phyloP scores from a whole-genome alignment of 2,888 invertebrate species.

The Gisinianus flammeolus region DNA sequence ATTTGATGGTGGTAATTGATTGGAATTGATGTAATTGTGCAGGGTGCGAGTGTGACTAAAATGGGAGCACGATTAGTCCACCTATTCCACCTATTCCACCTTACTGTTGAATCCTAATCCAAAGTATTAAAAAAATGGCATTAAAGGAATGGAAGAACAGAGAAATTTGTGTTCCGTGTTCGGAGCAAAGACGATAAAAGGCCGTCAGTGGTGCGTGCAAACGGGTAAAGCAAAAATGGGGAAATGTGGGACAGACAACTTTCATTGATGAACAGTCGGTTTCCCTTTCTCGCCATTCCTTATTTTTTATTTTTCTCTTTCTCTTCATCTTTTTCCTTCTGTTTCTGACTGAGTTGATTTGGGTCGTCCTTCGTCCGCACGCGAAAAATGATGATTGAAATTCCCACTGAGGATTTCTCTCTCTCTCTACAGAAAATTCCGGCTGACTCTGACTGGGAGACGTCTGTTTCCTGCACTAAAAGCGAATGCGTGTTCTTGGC shows the following conservation, averaged over 20 bases:
- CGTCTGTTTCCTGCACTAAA: neutral
- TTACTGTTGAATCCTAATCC: no score
- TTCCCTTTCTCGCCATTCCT: neutral
- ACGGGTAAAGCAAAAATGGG: no score
- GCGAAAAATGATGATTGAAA: constrained; percentile 5
- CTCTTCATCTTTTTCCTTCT: neutral
- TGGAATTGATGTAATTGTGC: no score
- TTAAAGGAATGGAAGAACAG: no score
- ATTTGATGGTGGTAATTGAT: neutral
- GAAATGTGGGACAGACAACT: no score
- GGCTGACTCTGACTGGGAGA: neutral
- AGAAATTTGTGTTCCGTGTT: no score
- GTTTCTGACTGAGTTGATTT: neutral
- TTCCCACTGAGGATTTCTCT: neutral
- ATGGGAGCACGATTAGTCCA: no score
- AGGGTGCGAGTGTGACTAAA: neutral
- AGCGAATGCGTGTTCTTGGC: neutral
- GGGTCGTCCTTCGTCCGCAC: neutral
- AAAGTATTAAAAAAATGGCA: no score
- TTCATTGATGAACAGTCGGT: neutral
- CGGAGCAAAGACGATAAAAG: no score
- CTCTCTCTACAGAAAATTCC: neutral
- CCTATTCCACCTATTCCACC: no score
- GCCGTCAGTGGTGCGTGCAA: no score
- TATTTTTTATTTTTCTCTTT: neutral